These are phyloP conservation scores for Leucopsar rothschildi DNA, from an alignment of 2,113 vertebrate species.

Conservation along the genomic window DNA sequence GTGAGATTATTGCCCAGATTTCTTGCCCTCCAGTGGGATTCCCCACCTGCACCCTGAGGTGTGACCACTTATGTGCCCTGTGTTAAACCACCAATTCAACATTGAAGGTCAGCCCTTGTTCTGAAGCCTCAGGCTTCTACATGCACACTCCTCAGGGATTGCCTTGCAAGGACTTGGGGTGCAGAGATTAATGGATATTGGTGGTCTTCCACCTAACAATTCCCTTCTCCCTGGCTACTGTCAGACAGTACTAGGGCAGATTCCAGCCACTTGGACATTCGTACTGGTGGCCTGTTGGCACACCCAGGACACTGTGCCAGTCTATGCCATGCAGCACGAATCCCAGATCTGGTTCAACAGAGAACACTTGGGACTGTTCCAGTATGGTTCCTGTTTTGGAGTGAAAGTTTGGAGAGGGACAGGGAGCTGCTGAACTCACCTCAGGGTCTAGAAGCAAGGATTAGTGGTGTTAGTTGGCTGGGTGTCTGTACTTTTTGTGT, in stretches of 20 bases:
- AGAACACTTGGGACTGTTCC: neutral
- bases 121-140: neutral
- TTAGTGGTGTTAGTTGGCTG: neutral
- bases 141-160: neutral
- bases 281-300: neutral
- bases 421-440: neutral
- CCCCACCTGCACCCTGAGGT: neutral
- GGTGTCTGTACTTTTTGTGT: neutral
- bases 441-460: neutral
- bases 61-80: rapidly evolving
- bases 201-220: neutral
- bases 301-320: neutral
- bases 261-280: neutral
- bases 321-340: neutral
- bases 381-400: neutral
- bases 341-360: neutral
- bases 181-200: neutral
- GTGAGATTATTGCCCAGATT: neutral
- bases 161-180: neutral
- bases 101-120: neutral
- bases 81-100: neutral
- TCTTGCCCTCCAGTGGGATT: neutral
- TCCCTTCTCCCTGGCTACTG: neutral
- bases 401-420: neutral
- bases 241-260: neutral